Base-by-base conservation (phyloP, 1,140 invertebrate species). In the Antheraea pernyi region DNA sequence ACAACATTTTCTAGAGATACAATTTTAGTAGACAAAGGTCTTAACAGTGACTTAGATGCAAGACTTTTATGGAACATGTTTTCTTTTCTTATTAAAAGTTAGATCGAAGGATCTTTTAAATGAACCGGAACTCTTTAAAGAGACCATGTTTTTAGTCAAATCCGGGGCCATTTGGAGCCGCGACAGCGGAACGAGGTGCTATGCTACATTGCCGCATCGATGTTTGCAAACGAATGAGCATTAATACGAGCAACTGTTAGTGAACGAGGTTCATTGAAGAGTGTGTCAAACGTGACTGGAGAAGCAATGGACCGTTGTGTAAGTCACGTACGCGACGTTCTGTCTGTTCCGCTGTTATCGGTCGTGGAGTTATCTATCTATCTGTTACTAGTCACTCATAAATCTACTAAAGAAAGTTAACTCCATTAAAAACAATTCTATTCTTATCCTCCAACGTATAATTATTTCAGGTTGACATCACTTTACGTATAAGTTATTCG, bases 231-330 rank as follows among this genome's bases (percentile, higher is more conserved):
- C 72, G 77, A 80, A 78, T 70, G 69, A 59, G 71, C 69, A 69
- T 74, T 73, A 79, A 79, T 78, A 78, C 64, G 68, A 64, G 42
- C 62, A 59, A 73, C 68, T 76, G 75, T 77, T 75, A 75, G 72
- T 75, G 68, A 80, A 78, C 72, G 71, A 69, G 77, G 68, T 75
- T 75, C 72, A 79, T 77, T 71, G 69, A 79, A 81, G 65, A 67
- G 80, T 86, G 72, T 85, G 85, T 85, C 81, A 79, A 67, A 85
- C 83, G 83, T 88, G 86, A 86, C 71, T 66, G 65, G 80, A 30
- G 71, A 68, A 78, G 63, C 68, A 78, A 84, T 77, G 75, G 68
- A 67, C 30, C 78, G 66, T 76, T 80, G 71, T 75, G 36, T 60
- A 37, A 70, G 77, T 75, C 82, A 84, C 82, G 81, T 83, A 75